Evolutionary conservation across 2,888 invertebrate genomes (phyloP).

Genomic region (Priocnemis perturbator): DNA sequence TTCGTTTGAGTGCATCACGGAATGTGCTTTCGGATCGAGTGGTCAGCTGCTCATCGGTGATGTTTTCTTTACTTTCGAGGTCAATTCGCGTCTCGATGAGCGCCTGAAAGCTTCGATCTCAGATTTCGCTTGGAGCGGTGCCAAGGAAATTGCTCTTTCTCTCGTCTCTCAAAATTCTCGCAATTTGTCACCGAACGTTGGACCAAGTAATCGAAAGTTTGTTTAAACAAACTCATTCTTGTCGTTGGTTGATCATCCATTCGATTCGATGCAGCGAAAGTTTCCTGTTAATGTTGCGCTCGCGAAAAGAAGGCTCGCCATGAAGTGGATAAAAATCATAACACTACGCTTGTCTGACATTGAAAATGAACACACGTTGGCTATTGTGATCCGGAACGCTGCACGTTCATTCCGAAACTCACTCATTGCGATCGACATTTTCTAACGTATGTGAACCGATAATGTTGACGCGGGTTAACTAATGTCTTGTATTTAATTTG

Average conservation of each 20-base stretch:
- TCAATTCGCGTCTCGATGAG: background rate
- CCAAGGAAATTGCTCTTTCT: too few relatives aligned
- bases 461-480: too few relatives aligned
- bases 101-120: too few relatives aligned
- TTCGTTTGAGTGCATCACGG: constrained; percentile 37
- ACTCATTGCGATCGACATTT: too few relatives aligned
- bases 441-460: too few relatives aligned
- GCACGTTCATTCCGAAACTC: too few relatives aligned
- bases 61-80: constrained; percentile 9
- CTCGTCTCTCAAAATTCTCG: too few relatives aligned
- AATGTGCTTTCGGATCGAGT: constrained; percentile 39
- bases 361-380: constrained; percentile 41
- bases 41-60: background rate
- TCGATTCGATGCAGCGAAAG: background rate
- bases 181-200: constrained; percentile 27
- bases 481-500: too few relatives aligned
- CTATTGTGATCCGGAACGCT: too few relatives aligned
- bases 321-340: constrained; percentile 1
- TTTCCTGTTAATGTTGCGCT: too few relatives aligned
- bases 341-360: constrained; percentile 18
- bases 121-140: too few relatives aligned
- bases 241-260: constrained; percentile 45
- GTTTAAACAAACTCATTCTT: constrained; percentile 70
- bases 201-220: constrained; percentile 71
- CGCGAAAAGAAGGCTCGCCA: too few relatives aligned